Evolutionary conservation across 2,113 vertebrate genomes (phyloP).

Genomic region (Fregata magnificens): DNA sequence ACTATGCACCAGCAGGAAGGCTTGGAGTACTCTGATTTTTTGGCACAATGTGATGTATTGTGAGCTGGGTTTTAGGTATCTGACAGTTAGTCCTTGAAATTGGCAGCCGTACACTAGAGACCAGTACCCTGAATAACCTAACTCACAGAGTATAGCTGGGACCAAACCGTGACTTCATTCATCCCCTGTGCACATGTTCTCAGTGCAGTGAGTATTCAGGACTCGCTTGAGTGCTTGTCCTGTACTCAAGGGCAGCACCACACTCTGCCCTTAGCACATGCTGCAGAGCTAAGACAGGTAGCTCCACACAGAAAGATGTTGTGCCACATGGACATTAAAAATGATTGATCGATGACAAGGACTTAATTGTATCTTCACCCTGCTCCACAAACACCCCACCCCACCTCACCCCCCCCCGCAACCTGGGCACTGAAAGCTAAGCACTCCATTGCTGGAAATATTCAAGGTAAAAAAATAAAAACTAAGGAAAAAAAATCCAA

Average conservation of each 20-base stretch:
- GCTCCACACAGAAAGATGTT: background rate
- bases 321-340: background rate
- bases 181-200: background rate
- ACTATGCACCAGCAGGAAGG: slow-evolving; percentile 19
- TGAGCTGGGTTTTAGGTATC: background rate
- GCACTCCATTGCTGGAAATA: background rate
- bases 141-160: background rate
- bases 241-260: background rate
- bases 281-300: background rate
- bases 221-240: background rate
- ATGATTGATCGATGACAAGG: background rate
- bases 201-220: background rate
- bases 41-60: background rate
- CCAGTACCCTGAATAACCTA: background rate
- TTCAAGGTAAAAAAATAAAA: background rate
- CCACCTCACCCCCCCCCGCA: no score
- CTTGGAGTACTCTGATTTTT: background rate
- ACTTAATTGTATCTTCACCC: background rate
- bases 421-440: background rate
- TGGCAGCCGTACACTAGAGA: background rate
- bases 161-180: background rate
- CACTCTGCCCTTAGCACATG: background rate
- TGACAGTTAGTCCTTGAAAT: background rate
- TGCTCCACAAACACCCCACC: background rate
- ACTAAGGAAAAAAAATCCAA: background rate